phyloP scores from a whole-genome alignment of 2,888 invertebrate genomes.

The Temnothorax unifasciatus region DNA sequence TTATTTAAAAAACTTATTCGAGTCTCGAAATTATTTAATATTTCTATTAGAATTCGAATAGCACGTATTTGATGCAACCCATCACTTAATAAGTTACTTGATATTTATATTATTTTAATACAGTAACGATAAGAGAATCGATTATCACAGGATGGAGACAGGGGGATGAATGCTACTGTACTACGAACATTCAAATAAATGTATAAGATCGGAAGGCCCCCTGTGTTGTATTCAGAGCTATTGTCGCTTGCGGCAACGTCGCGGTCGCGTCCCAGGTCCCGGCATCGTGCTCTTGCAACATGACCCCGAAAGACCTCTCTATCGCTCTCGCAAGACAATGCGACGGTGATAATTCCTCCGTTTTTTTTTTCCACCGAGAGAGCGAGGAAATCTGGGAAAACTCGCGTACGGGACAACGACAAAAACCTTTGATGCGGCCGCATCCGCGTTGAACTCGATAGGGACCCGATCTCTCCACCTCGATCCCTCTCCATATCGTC shows the following conservation, averaged over 20 bases:
- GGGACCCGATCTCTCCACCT: slow-evolving; percentile 12
- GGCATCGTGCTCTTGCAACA: slow-evolving; percentile 67
- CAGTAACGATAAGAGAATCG: neutral
- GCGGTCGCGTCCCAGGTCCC: slow-evolving; percentile 37
- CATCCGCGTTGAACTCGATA: slow-evolving; percentile 23
- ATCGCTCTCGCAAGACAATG: slow-evolving; percentile 66
- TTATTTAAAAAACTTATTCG: neutral
- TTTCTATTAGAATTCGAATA: neutral
- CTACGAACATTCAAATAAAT: slow-evolving; percentile 1
- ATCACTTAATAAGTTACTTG: neutral
- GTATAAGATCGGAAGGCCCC: neutral
- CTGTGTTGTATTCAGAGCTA: neutral
- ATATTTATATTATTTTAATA: neutral
- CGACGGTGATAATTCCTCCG: slow-evolving; percentile 58
- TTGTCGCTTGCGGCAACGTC: slow-evolving; percentile 34
- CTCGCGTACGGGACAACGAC: slow-evolving; percentile 29
- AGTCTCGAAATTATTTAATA: neutral
- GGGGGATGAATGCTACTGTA: neutral
- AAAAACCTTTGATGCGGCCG: slow-evolving; percentile 57
- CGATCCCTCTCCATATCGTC: neutral
- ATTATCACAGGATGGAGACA: neutral
- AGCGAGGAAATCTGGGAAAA: slow-evolving; percentile 32
- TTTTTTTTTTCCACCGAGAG: slow-evolving; percentile 42
- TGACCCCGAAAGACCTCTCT: slow-evolving; percentile 69
- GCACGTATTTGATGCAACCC: neutral